These are phyloP conservation scores for Microcebus lehilahytsara DNA, from an alignment of 2,113 vertebrate genomes.

Conservation along the genomic window DNA sequence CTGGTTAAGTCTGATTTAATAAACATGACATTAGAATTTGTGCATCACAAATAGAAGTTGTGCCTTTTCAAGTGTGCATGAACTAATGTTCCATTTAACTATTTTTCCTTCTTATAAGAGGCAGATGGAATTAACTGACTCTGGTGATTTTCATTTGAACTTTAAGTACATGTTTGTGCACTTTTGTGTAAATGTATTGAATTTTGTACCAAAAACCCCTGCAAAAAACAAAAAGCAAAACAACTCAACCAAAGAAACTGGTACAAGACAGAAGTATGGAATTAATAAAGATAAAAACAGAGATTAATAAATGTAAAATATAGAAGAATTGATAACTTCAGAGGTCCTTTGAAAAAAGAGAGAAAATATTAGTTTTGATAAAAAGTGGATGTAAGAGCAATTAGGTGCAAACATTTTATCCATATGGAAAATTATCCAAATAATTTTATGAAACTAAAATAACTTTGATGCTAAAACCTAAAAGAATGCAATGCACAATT, in stretches of 20 bases:
- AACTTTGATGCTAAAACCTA: slow-evolving; percentile 17
- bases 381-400: neutral
- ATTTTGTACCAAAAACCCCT: neutral
- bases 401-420: neutral
- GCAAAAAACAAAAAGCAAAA: neutral
- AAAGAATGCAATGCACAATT: neutral
- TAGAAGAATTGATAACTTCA: neutral
- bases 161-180: neutral
- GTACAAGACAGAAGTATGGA: neutral
- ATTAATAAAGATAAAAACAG: neutral
- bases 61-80: neutral
- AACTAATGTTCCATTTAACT: neutral
- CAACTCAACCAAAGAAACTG: neutral
- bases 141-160: neutral
- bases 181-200: neutral
- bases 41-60: neutral
- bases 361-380: neutral
- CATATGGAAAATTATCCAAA: neutral
- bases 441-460: slow-evolving; percentile 12
- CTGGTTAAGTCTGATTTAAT: neutral
- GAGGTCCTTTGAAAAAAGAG: neutral
- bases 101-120: neutral
- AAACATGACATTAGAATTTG: neutral
- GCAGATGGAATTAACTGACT: neutral
- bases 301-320: neutral